Conservation (phyloP, 2,113 vertebrate genomes). For the Tragulus kanchil region DNA sequence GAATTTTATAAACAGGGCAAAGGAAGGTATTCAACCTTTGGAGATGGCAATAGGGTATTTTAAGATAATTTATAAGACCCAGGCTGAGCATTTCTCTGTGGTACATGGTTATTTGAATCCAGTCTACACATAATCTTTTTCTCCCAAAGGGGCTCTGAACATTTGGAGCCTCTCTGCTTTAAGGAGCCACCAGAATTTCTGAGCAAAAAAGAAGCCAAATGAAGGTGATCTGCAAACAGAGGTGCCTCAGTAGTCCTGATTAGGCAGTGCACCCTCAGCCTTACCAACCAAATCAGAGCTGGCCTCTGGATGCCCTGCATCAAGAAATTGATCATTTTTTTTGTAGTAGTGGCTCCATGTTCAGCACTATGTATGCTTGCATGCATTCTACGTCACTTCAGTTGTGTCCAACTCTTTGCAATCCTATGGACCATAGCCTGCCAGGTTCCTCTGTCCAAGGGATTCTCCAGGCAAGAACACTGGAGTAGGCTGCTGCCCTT, state of each 20-base stretch:
- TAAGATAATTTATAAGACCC: not conserved
- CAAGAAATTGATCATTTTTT: not conserved
- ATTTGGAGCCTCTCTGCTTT: not conserved
- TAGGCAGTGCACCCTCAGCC: not conserved
- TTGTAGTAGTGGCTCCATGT: not conserved
- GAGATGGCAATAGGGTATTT: not conserved
- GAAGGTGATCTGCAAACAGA: not conserved
- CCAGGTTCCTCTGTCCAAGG: not conserved
- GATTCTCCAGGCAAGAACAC: not conserved
- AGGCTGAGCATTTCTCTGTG: not conserved
- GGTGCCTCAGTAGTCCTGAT: not conserved
- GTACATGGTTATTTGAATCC: not conserved
- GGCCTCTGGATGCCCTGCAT: not conserved
- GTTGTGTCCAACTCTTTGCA: not conserved
- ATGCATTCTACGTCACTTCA: not conserved
- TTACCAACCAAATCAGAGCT: not conserved
- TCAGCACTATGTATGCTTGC: not conserved
- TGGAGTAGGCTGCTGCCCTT: not conserved
- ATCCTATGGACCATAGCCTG: not conserved
- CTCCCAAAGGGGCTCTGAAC: not conserved
- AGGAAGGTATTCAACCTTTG: not conserved
- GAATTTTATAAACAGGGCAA: not conserved
- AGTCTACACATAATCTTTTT: not conserved
- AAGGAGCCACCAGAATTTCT: conserved; percentile 16
- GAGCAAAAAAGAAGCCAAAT: not conserved